These are phyloP conservation scores for Procambarus virginalis DNA, from an alignment of 1,140 invertebrate genomes.

Conservation along the genomic window DNA sequence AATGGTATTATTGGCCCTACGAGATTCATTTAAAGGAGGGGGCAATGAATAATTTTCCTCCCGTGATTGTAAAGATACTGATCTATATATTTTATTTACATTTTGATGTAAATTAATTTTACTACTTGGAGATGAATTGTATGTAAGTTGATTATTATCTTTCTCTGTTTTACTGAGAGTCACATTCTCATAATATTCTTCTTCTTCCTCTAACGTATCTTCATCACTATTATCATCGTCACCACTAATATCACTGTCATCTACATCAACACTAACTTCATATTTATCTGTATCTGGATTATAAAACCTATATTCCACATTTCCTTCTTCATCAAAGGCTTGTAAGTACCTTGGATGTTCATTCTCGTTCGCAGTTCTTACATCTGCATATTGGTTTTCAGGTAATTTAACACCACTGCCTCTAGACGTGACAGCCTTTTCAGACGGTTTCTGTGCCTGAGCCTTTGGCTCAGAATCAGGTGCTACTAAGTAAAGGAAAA, in stretches of 20 bases:
- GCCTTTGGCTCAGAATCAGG: conserved; percentile 70
- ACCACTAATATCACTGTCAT: conserved; percentile 35
- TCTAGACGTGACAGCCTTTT: neutral
- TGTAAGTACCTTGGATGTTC: conserved; percentile 11
- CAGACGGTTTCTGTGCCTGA: neutral
- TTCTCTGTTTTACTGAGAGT: neutral
- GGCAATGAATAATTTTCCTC: conserved; percentile 13
- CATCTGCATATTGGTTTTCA: neutral
- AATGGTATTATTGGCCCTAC: neutral
- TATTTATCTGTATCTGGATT: conserved; percentile 50
- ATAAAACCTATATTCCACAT: conserved; percentile 43
- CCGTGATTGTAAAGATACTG: neutral
- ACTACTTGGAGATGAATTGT: neutral
- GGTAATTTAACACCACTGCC: neutral
- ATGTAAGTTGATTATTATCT: neutral
- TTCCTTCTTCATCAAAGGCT: conserved; percentile 8
- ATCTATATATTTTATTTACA: neutral
- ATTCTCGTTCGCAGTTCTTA: neutral
- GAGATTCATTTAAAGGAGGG: neutral
- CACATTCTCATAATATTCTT: conserved; percentile 14
- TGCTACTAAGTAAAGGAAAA: conserved; percentile 84
- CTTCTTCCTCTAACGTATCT: conserved; percentile 36
- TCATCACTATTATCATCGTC: conserved; percentile 24
- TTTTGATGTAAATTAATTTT: neutral
- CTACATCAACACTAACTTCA: conserved; percentile 33